Base-by-base conservation (phyloP, 2,113 vertebrate species). In the Pristiophorus japonicus region DNA sequence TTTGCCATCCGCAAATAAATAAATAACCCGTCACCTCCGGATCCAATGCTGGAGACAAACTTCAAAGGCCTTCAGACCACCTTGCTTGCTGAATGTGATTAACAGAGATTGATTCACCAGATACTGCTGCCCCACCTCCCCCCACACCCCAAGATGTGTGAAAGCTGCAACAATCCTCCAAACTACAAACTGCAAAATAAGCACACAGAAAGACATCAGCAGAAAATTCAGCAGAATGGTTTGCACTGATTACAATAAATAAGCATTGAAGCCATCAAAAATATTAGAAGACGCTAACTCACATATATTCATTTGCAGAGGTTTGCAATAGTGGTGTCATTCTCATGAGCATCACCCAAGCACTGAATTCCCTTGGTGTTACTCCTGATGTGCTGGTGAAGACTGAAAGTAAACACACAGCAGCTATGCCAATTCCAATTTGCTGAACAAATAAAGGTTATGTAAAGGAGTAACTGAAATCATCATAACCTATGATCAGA, bases 221-320 rank as follows among this genome's bases (percentile, higher is more conserved):
- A 81, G n/a, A 81, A 81, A 42, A 81, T 7, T 81, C 4, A 81
- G 78, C 78, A 22, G 18, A 81, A 20, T 45, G 5, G 78, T 81
- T 81, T 81, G 6, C 4, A 81, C 38, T 20, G 78, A 81, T 81
- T 42, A 81, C 38, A 81, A 45, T 42, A 81, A 81, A 42, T 42
- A 81, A 81, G 38, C n/a, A 81, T 38, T 5, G 22, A 42, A 81
- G 16, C 78, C 78, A 81, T 42, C n/a, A 11, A 4, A 81, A 42
- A 81, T 42, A 81, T 45, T 42, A 81, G 16, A 81, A 81, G 78
- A 2, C 18, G 5, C 78, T 22, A 45, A 81, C 78, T 81, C 78
- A 81, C 78, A 81, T 7, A 81, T 81, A 81, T 20, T 81, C 78
- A 81, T 81, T 81, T 81, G 78, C 38, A 81, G 78, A 81, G n/a